A percentile compares a stretch with the other conserved stretches of the same genome.
phyloP scores from a whole-genome alignment of 2,888 invertebrate genomes.

The Lithophane leautieri region DNA sequence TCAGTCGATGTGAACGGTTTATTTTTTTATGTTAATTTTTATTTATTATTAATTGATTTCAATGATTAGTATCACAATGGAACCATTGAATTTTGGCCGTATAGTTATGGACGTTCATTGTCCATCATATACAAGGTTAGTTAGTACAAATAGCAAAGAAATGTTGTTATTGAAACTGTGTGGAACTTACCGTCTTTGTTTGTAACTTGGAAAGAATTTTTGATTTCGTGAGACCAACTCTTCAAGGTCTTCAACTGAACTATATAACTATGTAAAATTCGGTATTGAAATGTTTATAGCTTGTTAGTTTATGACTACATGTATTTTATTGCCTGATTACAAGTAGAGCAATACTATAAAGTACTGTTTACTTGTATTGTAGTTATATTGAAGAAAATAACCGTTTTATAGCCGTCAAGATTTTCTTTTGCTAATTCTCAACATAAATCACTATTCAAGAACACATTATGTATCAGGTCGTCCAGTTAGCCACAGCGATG shows the following conservation, averaged over 20 bases:
- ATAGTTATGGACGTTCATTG: conserved; percentile 57
- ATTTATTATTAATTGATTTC: conserved; percentile 67
- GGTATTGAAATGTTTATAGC: conserved; percentile 32
- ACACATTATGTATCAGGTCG: conserved; percentile 63
- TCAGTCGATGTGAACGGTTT: conserved; percentile 57
- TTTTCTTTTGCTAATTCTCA: conserved; percentile 29
- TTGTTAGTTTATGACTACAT: conserved; percentile 22
- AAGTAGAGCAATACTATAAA: conserved; percentile 17
- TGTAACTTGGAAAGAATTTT: conserved; percentile 40
- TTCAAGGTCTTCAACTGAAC: conserved; percentile 53
- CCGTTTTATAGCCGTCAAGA: neutral
- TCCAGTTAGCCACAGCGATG: conserved; percentile 72
- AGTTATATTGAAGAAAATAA: neutral
- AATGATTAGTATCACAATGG: conserved; percentile 67
- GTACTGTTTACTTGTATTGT: conserved; percentile 7
- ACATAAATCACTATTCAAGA: conserved; percentile 46
- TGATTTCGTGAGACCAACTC: conserved; percentile 41
- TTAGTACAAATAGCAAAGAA: conserved; percentile 46
- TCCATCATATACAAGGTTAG: conserved; percentile 64
- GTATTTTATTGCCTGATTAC: conserved; percentile 34
- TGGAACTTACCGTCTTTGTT: conserved; percentile 42
- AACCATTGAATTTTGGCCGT: conserved; percentile 64
- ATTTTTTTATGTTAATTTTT: conserved; percentile 66
- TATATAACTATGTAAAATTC: conserved; percentile 21
- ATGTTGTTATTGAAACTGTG: conserved; percentile 42